These are phyloP conservation scores for Lophochroa leadbeateri DNA, from an alignment of 2,113 vertebrate genomes.

Conservation along the genomic window DNA sequence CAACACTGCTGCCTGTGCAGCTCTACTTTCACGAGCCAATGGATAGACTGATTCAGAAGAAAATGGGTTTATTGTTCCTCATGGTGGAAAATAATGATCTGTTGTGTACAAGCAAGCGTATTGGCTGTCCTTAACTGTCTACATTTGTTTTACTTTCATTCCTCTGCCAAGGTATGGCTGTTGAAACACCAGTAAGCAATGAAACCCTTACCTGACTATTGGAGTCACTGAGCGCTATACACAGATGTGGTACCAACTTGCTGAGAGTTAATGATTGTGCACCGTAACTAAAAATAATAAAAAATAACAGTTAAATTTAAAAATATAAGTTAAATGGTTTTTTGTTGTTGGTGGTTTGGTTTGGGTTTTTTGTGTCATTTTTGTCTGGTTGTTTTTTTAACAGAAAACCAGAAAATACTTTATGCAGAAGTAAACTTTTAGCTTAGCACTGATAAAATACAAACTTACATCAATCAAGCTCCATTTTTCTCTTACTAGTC, in stretches of 20 bases:
- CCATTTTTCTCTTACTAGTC: neutral
- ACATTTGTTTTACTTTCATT: neutral
- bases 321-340: neutral
- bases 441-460: neutral
- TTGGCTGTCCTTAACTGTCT: neutral
- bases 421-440: neutral
- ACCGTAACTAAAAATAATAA: conserved; percentile 76
- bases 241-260: conserved; percentile 92
- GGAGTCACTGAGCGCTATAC: conserved; percentile 87
- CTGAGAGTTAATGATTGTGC: conserved; percentile 86
- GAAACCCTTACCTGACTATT: conserved; percentile 87
- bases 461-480: neutral
- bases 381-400: neutral
- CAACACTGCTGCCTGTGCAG: neutral
- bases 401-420: neutral
- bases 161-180: neutral
- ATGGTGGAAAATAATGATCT: neutral
- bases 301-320: neutral
- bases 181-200: neutral
- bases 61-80: neutral
- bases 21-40: neutral
- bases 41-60: neutral
- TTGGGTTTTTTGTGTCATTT: neutral
- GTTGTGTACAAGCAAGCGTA: neutral
- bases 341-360: neutral